Percentiles rank a stretch among this genome's conserved stretches.
Conservation (phyloP, 2,797 vertebrate species). For the Discoglossus pictus region DNA sequence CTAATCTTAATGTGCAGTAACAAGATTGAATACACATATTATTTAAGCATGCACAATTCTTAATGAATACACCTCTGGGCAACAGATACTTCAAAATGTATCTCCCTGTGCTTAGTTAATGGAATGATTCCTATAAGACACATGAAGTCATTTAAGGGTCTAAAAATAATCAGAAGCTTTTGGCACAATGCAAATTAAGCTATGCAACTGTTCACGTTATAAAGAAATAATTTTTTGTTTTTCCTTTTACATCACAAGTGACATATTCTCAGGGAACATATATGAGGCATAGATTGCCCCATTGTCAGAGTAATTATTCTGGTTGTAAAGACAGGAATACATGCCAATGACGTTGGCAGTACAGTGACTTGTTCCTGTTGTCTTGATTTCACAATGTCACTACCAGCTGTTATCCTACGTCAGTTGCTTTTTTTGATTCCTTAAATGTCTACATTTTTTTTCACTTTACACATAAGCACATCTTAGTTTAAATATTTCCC, state of each 20-base stretch:
- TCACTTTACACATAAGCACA: conserved; percentile 16
- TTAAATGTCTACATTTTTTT: conserved; percentile 25
- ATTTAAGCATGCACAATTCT: too few relatives aligned
- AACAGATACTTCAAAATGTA: too few relatives aligned
- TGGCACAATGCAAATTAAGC: too few relatives aligned
- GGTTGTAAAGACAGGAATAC: conserved; percentile 32
- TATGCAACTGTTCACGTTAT: neutral
- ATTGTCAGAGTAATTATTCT: conserved; percentile 42
- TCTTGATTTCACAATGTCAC: conserved; percentile 39
- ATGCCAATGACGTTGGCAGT: conserved; percentile 46
- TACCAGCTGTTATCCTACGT: conserved; percentile 48
- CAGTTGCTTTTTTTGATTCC: conserved; percentile 16
- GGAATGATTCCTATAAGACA: too few relatives aligned
- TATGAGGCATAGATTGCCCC: conserved; percentile 35
- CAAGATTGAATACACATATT: too few relatives aligned
- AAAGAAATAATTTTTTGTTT: conserved; percentile 9
- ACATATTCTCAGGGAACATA: conserved; percentile 20
- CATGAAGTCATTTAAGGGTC: neutral
- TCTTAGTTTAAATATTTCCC: conserved; percentile 19
- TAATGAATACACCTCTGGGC: too few relatives aligned
- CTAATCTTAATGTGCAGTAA: too few relatives aligned
- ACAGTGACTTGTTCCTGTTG: conserved; percentile 34
- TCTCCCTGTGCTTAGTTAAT: too few relatives aligned
- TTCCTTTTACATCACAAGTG: conserved; percentile 27
- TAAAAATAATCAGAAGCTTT: conserved; percentile 15